Evolutionary conservation across 2,888 invertebrate species (phyloP).

Genomic region (Himalopsyche japonica): DNA sequence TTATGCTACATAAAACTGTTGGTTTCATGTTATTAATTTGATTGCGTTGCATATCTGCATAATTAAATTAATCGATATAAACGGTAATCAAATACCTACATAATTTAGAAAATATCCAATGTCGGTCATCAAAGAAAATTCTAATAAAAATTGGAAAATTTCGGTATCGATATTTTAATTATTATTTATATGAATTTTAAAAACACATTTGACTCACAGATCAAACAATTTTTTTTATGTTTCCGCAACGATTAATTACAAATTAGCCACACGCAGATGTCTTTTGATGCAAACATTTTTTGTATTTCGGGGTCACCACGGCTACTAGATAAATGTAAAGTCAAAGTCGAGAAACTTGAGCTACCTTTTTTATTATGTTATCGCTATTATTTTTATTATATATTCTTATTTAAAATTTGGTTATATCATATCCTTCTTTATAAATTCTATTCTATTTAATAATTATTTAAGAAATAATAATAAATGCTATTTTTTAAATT

Average conservation of each 20-base stretch:
- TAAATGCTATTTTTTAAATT: too few relatives aligned
- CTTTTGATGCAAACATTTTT: neutral
- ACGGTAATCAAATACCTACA: neutral
- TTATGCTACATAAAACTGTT: too few relatives aligned
- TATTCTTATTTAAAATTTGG: too few relatives aligned
- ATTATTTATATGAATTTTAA: neutral
- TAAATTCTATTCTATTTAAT: too few relatives aligned
- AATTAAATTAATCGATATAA: neutral
- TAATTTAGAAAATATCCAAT: neutral
- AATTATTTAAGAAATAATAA: too few relatives aligned
- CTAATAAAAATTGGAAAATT: neutral
- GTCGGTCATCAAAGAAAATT: neutral
- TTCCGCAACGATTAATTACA: conserved; percentile 20
- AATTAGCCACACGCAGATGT: conserved; percentile 34
- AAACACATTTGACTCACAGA: neutral
- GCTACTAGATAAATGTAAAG: neutral
- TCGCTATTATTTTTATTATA: too few relatives aligned
- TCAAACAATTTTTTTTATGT: neutral
- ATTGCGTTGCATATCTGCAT: neutral
- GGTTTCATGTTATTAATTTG: too few relatives aligned
- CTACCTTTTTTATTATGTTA: neutral
- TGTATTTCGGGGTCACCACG: neutral
- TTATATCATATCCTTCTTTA: too few relatives aligned
- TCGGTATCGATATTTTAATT: neutral
- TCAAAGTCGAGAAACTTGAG: neutral